Base-by-base conservation (phyloP, 2,797 vertebrate genomes). In the Helicolenus hilgendorfi region DNA sequence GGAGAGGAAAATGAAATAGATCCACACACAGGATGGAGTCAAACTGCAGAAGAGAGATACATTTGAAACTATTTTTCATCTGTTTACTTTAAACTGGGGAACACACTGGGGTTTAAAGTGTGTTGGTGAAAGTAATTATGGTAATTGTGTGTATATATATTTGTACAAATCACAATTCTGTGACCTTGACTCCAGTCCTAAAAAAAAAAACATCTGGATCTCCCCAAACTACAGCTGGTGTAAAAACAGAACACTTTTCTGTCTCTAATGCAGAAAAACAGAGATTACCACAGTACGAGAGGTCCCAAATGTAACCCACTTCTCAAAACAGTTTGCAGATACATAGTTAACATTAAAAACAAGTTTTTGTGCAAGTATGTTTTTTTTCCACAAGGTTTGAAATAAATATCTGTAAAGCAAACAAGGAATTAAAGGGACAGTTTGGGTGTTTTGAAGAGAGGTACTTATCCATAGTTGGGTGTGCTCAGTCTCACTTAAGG, bases 401-500 rank as follows among this genome's bases (percentile, higher is more conserved):
- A 97, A 97, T 97, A 97, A 97, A 97, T 95, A 96, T 92, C 86
- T 93, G 92, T 89, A 91, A 95, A 93, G 92, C 86, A 93, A 94
- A 94, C 76, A 83, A 92, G 79, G 84, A 91, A 77, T 75, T 78
- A 35, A 86, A 49, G 41, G 41, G 41, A 49, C 1, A 49, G 41
- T 49, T 49, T 7, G 15, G 41, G 41, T 20, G 41, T 49, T 49
- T 49, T 49, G 41, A 49, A 49, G 41, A 18, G 41, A 49, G 15
- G 41, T 49, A 49, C 15, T 45, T 18, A 45, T 18, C 15, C 14
- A 45, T 45, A 45, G 41, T 18, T 45, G 15, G 5, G 38, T 41
- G 38, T 41, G 38, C 13, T 41, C 38, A 41, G 13, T 14, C 38
- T 41, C 38, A 41, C 1, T 41, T 41, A 41, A 41, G 38, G 13